phyloP scores from a whole-genome alignment of 2,888 invertebrate genomes.

The Linnaemya vulpina region DNA sequence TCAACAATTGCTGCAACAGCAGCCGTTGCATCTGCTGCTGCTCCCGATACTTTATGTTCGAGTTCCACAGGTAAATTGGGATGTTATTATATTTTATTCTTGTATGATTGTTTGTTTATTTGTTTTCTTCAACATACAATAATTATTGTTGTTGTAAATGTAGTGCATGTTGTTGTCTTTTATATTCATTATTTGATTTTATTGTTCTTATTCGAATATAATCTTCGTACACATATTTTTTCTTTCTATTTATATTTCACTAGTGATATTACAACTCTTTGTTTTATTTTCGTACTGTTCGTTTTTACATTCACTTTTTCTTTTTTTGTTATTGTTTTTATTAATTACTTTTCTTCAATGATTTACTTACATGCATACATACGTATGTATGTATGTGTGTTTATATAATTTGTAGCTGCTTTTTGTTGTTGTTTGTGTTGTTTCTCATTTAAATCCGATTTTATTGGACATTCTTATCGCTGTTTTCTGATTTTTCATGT shows the following conservation, averaged over 20 bases:
- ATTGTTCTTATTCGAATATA: slow-evolving; percentile 30
- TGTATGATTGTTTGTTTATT: too few relatives aligned
- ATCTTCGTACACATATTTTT: too few relatives aligned
- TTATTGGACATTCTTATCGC: slow-evolving; percentile 55
- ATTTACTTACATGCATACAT: slow-evolving; percentile 1
- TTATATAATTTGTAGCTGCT: slow-evolving; percentile 8
- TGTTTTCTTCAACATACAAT: slow-evolving; percentile 1
- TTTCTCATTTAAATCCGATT: slow-evolving; percentile 50
- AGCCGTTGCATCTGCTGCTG: background rate
- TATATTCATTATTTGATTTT: slow-evolving; percentile 7
- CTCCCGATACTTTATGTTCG: slow-evolving; percentile 22
- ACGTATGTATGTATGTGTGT: too few relatives aligned
- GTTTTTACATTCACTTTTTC: slow-evolving; percentile 22
- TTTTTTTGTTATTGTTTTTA: slow-evolving; percentile 43
- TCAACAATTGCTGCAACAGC: slow-evolving; percentile 15
- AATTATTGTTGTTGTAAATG: slow-evolving; percentile 43
- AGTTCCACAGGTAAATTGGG: slow-evolving; percentile 58
- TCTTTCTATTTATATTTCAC: slow-evolving; percentile 40
- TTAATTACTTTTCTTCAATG: slow-evolving; percentile 55
- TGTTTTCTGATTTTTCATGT: slow-evolving; percentile 35
- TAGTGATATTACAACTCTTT: slow-evolving; percentile 58
- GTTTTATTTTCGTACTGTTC: slow-evolving; percentile 30
- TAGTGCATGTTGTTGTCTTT: slow-evolving; percentile 43
- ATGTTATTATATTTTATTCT: background rate
- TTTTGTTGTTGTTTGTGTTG: slow-evolving; percentile 44